Evolutionary conservation across 2,113 vertebrate genomes (phyloP).

Genomic region (Trachemys scripta): DNA sequence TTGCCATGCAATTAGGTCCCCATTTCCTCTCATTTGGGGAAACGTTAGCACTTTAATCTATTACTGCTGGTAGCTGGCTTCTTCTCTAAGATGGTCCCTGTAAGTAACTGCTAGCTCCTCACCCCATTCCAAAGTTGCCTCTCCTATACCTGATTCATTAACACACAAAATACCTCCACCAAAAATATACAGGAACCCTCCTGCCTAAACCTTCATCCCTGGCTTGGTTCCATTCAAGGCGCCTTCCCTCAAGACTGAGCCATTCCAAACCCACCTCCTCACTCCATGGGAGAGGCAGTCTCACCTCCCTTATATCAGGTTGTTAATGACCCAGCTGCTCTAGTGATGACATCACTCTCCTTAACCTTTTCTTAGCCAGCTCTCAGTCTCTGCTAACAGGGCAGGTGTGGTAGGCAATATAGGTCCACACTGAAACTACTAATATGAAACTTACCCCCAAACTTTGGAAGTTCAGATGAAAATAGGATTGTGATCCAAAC

Average conservation of each 20-base stretch:
- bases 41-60: background rate
- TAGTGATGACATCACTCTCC: background rate
- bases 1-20: background rate
- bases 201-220: background rate
- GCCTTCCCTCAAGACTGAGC: background rate
- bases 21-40: background rate
- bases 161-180: background rate
- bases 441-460: background rate
- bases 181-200: background rate
- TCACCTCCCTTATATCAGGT: background rate
- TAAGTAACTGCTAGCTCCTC: background rate
- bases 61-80: background rate
- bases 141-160: background rate
- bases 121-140: background rate
- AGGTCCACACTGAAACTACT: background rate
- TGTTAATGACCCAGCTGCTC: background rate
- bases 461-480: background rate
- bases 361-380: background rate
- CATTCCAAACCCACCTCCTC: background rate
- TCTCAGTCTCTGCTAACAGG: background rate
- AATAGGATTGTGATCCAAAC: background rate
- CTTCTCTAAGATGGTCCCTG: background rate
- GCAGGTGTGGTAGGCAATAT: rapidly evolving
- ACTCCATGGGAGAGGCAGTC: background rate
- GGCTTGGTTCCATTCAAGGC: background rate